Evolutionary conservation across 2,797 vertebrate species (phyloP).

Genomic region (Darevskia mixta): DNA sequence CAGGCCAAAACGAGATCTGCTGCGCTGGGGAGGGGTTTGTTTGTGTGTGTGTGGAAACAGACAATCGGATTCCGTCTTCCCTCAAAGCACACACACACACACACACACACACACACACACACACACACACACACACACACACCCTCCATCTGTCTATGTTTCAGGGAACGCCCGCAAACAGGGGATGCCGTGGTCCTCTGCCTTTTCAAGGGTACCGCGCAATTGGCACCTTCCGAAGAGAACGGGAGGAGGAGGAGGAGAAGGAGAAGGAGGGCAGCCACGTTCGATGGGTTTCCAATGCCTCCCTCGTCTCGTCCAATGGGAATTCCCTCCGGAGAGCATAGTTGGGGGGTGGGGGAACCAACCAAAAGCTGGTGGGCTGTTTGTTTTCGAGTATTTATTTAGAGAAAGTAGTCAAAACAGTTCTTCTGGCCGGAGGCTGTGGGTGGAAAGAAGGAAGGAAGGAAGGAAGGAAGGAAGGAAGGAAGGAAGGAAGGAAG

Average conservation of each 20-base stretch:
- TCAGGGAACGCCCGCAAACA: background rate
- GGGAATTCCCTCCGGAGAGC: background rate
- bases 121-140: conserved; percentile 46
- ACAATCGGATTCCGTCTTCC: conserved; percentile 42
- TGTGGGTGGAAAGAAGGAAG: background rate
- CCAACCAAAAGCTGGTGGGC: background rate
- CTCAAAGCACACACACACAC: background rate
- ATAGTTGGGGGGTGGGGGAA: background rate
- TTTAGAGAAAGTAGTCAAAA: background rate
- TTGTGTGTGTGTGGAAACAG: conserved; percentile 13
- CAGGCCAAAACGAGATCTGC: conserved; percentile 65
- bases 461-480: no score
- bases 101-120: conserved; percentile 32
- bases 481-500: background rate
- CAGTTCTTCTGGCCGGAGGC: no score
- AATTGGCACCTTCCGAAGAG: background rate
- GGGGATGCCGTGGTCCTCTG: background rate
- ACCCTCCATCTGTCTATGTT: conserved; percentile 10
- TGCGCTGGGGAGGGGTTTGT: background rate
- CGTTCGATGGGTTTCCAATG: background rate
- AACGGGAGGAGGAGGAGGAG: background rate
- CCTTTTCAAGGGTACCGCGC: no score
- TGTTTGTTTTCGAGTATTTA: background rate
- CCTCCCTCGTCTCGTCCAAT: background rate
- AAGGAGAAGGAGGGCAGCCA: no score